Base-by-base conservation (phyloP, 2,888 invertebrate species). In the Bruchidius siliquastri region DNA sequence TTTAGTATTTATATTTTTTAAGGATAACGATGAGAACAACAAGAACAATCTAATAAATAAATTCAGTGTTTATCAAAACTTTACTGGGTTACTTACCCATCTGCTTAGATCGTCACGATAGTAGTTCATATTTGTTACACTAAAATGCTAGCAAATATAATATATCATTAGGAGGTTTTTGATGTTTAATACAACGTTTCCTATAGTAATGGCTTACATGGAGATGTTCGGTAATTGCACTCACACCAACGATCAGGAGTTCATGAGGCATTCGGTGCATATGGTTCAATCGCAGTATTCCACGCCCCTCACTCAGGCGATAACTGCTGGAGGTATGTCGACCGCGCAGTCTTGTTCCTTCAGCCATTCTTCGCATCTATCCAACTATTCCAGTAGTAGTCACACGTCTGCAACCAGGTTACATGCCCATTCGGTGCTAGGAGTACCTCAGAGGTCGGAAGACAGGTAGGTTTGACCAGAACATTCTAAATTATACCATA, bases 171-270 rank as follows among this genome's bases (percentile, higher is more conserved):
- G n/a, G n/a, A n/a, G n/a, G n/a, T n/a, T n/a, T n/a, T n/a, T n/a
- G n/a, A n/a, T n/a, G n/a, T 26, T 26, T 26, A 26, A 26, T 26
- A 26, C 2, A 26, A n/a, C n/a, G n/a, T n/a, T 26, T 26, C 26
- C 49, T 13, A 13, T 90, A 96, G 96, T 97, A 83, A 95, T 96
- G 93, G 96, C 96, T 78, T 97, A 97, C 87, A 96, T 97, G 96
- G 96, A 97, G 88, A 96, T 96, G 92, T 94, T 96, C 83, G 95
- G 95, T 22, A 94, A 94, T 86, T 96, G 96, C 88, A 93, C 94
- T 79, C 95, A 95, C 83, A 91, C 92, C 76, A 92, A 91, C 79
- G 91, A 91, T 73, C 90, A 91, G 74, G 95, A 95, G 82, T 92
- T 94, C 86, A 91, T 95, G 86, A 90, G 96, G 71, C 96, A 96